Evolutionary conservation across 1,140 invertebrate species (phyloP), one percentile per base, ranked within the genome.

Genomic region (Zaprionus lachaisei): DNA sequence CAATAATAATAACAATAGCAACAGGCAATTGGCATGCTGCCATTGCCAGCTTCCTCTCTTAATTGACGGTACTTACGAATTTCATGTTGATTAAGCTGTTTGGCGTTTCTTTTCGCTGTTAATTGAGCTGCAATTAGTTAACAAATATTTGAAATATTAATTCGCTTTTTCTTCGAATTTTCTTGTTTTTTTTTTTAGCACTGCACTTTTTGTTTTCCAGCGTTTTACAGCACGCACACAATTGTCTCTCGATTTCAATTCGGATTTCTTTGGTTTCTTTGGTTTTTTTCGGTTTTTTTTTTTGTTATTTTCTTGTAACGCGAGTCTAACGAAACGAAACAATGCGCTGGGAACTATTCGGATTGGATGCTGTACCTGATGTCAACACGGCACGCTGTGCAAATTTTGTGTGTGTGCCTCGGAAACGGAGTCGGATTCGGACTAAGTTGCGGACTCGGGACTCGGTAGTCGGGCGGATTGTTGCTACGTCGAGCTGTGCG

Each of bases 21-120:
- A 3, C 11, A 72, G 26, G 28, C 20, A 77, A 62, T 44, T 67
- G 61, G 22, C 44, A 34, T 24, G 54, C 67, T 73, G 15, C 14
- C 9, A 28, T 12, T 58, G 20, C 41, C 31, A 9, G 4, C 6
- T 65, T 60, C 22, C 57, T 61, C 60, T 66, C 22, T 54, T 60
- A 68, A 68, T 71, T 72, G 41, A 34, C 38, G 34, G 41, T 81
- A 92, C 91, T 92, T 92, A 92, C 91, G 76, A 92, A 92, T 89
- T 91, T 91, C 91, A 92, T 92, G 61, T 91, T 92, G 79, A 67
- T 85, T 79, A 56, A 41, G 68, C 61, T 87, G 71, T 69, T 79
- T 81, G 68, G 17, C 9, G 7, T 22, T 79, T 38, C 67, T 67
- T 65, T 54, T 62, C 37, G 41, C 38, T 62, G 73, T 68, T 61